Conservation (phyloP, 2,888 invertebrate genomes). For the Pteria penguin region DNA sequence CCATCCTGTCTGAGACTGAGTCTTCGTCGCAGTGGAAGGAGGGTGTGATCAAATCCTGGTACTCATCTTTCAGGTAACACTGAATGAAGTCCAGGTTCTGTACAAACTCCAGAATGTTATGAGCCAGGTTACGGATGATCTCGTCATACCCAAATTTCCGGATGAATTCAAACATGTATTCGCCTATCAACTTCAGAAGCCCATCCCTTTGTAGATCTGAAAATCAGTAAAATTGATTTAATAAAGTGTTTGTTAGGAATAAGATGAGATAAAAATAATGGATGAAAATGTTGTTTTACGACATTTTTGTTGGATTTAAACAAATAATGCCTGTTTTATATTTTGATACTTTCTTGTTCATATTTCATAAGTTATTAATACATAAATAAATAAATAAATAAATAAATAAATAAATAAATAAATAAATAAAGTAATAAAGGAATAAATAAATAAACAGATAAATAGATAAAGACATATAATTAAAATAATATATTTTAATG, state of each 20-base stretch:
- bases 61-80: constrained; percentile 60
- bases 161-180: constrained; percentile 61
- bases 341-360: not conserved
- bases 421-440: too few species aligned
- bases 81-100: constrained; percentile 72
- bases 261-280: not conserved
- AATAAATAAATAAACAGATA: too few species aligned
- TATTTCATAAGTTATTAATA: not conserved
- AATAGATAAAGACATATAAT: too few species aligned
- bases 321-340: not conserved
- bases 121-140: constrained; percentile 64
- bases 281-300: not conserved
- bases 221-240: not conserved
- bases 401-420: too few species aligned
- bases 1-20: constrained; percentile 62
- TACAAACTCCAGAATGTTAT: constrained; percentile 64
- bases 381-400: not conserved
- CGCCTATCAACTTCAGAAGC: constrained; percentile 64
- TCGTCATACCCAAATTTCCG: constrained; percentile 63
- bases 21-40: constrained; percentile 69
- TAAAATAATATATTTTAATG: too few species aligned
- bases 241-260: too few species aligned
- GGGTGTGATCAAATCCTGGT: constrained; percentile 66
- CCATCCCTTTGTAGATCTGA: constrained; percentile 59
- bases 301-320: not conserved